These are phyloP conservation scores for Micronycteris hirsuta DNA, from an alignment of 2,113 vertebrate species.

Conservation along the genomic window DNA sequence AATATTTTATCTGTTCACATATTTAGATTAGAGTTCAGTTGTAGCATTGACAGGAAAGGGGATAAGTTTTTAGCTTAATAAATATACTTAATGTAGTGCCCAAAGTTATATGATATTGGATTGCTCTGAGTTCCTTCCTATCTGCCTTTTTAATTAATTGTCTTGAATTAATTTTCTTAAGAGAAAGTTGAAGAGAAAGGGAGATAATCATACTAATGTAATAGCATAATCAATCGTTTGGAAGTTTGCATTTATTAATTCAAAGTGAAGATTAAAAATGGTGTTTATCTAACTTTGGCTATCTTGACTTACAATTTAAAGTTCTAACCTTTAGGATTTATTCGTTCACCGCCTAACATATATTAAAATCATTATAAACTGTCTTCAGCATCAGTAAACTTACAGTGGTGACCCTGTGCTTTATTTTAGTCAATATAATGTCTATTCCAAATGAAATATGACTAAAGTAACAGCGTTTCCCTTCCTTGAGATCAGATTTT, in stretches of 20 bases:
- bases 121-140: neutral
- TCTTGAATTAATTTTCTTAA: neutral
- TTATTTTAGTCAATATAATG: neutral
- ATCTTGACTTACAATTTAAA: neutral
- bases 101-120: neutral
- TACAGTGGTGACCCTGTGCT: neutral
- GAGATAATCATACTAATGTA: neutral
- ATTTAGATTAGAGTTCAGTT: neutral
- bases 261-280: neutral
- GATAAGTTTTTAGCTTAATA: neutral
- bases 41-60: neutral
- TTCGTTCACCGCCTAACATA: neutral
- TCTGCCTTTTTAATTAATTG: neutral
- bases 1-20: neutral
- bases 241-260: constrained; percentile 5
- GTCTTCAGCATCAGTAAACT: neutral
- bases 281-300: neutral
- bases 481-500: constrained; percentile 63
- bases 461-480: constrained; percentile 18
- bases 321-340: neutral
- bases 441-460: constrained; percentile 7
- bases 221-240: neutral
- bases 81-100: neutral
- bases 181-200: neutral
- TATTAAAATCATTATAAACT: neutral